Evolutionary conservation across 1,140 invertebrate genomes (phyloP).

Genomic region (Drosophila punjabiensis): DNA sequence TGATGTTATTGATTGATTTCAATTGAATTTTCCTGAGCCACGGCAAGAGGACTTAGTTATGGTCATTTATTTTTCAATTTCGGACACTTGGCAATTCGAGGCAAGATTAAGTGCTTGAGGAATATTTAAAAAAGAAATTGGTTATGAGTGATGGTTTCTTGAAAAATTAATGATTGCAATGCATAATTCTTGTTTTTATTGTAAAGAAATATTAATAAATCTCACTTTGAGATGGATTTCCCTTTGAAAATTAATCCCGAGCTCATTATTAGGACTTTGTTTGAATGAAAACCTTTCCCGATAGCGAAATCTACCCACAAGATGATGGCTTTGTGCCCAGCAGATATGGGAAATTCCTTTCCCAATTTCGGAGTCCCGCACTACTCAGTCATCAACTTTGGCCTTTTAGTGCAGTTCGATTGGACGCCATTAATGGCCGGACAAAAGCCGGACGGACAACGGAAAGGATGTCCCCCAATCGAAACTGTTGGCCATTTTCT

Average conservation of each 20-base stretch:
- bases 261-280: neutral
- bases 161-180: neutral
- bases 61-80: constrained; percentile 27
- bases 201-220: neutral
- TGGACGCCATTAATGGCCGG: constrained; percentile 22
- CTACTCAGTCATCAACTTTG: constrained; percentile 26
- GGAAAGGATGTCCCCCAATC: constrained; percentile 27
- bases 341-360: neutral
- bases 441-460: constrained; percentile 14
- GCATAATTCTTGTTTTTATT: neutral
- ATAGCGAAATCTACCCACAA: neutral
- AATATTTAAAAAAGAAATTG: constrained; percentile 4
- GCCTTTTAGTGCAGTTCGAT: constrained; percentile 28
- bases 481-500: constrained; percentile 40
- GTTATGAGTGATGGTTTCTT: neutral
- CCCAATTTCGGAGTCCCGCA: neutral
- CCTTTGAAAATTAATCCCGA: neutral
- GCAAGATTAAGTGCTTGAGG: constrained; percentile 1
- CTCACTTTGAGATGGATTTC: neutral
- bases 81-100: constrained; percentile 3
- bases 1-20: constrained; percentile 21
- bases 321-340: neutral
- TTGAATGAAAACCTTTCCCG: neutral
- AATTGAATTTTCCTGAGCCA: constrained; percentile 18
- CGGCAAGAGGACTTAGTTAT: constrained; percentile 2